Evolutionary conservation across 2,113 vertebrate species (phyloP), one percentile per base, ranked within the genome.

Genomic region (Struthio camelus): DNA sequence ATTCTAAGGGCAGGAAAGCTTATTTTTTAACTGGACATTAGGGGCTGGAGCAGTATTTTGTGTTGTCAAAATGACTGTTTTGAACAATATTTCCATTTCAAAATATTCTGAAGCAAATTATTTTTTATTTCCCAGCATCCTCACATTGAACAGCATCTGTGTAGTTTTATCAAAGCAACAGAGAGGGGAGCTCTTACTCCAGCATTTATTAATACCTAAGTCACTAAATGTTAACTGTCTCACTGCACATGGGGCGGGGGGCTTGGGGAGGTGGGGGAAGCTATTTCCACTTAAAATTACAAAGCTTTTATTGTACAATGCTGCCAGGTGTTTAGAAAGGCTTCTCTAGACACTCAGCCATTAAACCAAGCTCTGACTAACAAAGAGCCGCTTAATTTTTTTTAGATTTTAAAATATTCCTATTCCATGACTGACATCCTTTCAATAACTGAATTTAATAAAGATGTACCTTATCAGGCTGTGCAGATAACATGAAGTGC

Each of bases 141-240:
- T 95, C 87, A 50, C 20, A 10, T 22, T 28, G 5, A 48, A 7
- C 13, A 51, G 44, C 83, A 85, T 61, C 85, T 88, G 42, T 97
- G 99, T 97, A 99, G 98, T 98, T 97, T 97, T 98, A 64, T 32
- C 65, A 80, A 92, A 94, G 93, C 62, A 98, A 98, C 99, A 99
- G 98, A 98, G 98, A 99, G 99, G 98, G 99, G 99, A 99, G 99
- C 99, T 99, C 99, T 99, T 98, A 98, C 98, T 99, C 99, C 97
- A 98, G 98, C 77, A n/a, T 97, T 98, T 91, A 87, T 34, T 90
- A 75, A 80, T 80, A 65, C 14, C 69, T 83, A 71, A 75, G 84
- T 72, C 89, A 82, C 24, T 85, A 67, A 95, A 97, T 94, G 94
- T 97, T 97, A 69, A 97, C 86, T 94, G 93, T 96, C 88, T 98